Evolutionary conservation across 2,888 invertebrate species (phyloP), one percentile per base, ranked within the genome.

Genomic region (Netelia inedita): DNA sequence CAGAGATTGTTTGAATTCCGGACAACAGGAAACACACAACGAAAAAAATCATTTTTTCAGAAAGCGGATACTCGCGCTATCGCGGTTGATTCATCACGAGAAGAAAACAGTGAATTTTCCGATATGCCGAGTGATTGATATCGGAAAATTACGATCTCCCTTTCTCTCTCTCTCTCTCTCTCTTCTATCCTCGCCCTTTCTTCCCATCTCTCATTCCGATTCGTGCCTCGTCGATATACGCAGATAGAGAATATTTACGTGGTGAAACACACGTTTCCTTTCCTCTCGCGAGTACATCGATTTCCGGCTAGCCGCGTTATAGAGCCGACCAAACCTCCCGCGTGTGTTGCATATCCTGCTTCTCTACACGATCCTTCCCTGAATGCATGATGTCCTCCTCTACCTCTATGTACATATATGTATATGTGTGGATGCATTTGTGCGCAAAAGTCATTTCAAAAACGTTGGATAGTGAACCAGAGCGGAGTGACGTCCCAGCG

Each of bases 41-140:
- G 5, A 28, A 28, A 28, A 28, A 28, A 28, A 28, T 28, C 2
- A 28, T 28, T 28, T 28, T 28, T 28, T 5, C 2, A 28, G 5
- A 28, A 79, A 79, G 78, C 72, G 46, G 65, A 73, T 66, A 21
- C 23, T 74, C 73, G 55, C 21, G 59, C 66, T 66, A 61, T 69
- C 46, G 35, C 5, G 50, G 35, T 46, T 23, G 11, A 41, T 61
- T 43, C 50, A 50, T 35, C 21, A 61, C 55, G 53, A 65, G 61
- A 69, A 53, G 66, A 69, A 76, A 76, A 76, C 43, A 68, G 50
- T 84, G 76, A 28, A 73, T 75, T 73, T 79, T 75, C 65, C 61
- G 57, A 46, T 71, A 79, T 28, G 75, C 79, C 71, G 80, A 76
- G 84, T 85, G 83, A 87, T 88, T 88, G 85, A 86, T 87, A 87